phyloP scores from a whole-genome alignment of 2,888 invertebrate species.

The Ophion ellenae region DNA sequence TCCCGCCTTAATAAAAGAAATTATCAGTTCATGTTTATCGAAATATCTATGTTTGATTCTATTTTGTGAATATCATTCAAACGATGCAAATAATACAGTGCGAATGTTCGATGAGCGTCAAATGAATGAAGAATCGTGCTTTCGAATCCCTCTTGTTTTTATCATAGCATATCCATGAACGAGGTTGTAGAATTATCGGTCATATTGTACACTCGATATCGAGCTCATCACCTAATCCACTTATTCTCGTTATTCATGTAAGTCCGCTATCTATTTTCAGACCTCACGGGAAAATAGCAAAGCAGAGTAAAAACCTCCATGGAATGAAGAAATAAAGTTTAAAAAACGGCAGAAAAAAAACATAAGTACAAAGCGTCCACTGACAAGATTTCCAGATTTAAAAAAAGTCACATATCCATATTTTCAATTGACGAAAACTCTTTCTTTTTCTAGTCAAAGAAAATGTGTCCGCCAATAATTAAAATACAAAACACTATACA shows the following conservation, averaged over 20 bases:
- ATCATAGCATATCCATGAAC: constrained; percentile 4
- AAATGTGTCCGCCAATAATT: too few species aligned
- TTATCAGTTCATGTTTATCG: too few species aligned
- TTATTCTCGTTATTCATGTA: constrained; percentile 43
- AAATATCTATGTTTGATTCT: too few species aligned
- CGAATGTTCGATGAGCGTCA: neutral
- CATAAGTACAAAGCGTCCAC: neutral
- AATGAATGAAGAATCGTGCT: neutral
- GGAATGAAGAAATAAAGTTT: neutral
- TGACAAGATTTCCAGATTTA: neutral
- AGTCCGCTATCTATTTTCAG: constrained; percentile 39
- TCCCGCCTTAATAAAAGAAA: too few species aligned
- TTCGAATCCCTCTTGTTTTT: neutral
- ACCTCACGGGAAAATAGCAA: neutral
- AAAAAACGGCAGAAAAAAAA: neutral
- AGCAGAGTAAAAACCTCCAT: neutral
- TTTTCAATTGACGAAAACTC: neutral
- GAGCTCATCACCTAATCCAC: constrained; percentile 52
- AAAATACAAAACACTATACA: too few species aligned
- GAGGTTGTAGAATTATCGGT: constrained; percentile 49
- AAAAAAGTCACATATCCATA: neutral
- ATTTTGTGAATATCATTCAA: too few species aligned
- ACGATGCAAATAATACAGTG: neutral
- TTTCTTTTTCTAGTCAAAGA: neutral
- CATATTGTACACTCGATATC: constrained; percentile 31